A percentile compares a stretch with the other conserved stretches of the same genome.
Conservation (phyloP, 64 coral and sea anemone genomes). For the Orbicella faveolata region DNA sequence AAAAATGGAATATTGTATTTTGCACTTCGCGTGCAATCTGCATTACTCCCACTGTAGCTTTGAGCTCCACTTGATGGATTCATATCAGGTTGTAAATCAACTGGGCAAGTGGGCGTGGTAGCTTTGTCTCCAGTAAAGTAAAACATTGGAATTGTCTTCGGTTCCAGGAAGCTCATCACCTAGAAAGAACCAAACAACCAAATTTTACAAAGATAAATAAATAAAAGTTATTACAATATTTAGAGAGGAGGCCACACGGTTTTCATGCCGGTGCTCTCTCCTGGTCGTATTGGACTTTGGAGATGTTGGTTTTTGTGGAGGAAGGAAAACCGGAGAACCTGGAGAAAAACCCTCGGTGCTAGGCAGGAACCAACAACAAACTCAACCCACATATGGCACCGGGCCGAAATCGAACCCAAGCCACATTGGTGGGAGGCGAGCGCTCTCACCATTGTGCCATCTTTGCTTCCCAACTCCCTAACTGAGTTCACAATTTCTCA, state of each 20-base stretch:
- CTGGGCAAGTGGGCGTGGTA: conserved; percentile 63
- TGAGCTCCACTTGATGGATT: conserved; percentile 55
- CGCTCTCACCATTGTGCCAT: too few species aligned
- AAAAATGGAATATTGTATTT: conserved; percentile 57
- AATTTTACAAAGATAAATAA: neutral
- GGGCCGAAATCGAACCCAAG: too few species aligned
- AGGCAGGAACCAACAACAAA: too few species aligned
- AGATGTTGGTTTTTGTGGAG: too few species aligned
- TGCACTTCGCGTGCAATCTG: neutral
- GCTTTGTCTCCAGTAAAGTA: conserved; percentile 60
- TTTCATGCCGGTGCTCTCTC: neutral
- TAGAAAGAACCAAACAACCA: neutral
- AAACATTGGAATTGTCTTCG: conserved; percentile 68
- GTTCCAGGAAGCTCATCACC: conserved; percentile 57
- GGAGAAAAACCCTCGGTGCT: too few species aligned
- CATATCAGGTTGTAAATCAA: conserved; percentile 42
- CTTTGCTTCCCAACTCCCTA: too few species aligned
- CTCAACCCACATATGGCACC: too few species aligned
- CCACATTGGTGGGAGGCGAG: too few species aligned
- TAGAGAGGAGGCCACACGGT: neutral
- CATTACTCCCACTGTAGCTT: conserved; percentile 41
- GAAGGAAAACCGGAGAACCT: too few species aligned
- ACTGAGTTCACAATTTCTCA: too few species aligned
- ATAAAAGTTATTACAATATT: neutral
- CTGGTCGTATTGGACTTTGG: too few species aligned